Conservation (phyloP, 1,140 invertebrate species). For the Bombus vancouverensis region DNA sequence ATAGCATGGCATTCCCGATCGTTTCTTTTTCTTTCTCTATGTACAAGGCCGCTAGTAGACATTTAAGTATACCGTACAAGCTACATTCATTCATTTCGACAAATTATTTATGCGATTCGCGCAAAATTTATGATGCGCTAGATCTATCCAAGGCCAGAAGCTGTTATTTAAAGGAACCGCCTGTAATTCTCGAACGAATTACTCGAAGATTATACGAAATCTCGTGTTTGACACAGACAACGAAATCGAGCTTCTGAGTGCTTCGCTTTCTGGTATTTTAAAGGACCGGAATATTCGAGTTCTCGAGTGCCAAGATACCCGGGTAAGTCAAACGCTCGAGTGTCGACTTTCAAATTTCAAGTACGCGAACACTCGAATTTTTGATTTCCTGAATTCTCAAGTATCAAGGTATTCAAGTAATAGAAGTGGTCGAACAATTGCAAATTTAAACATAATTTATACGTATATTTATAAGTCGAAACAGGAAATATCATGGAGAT, state of each 20-base stretch:
- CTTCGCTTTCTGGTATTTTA: background rate
- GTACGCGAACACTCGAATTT: background rate
- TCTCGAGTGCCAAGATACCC: too few species aligned
- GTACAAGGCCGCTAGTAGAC: background rate
- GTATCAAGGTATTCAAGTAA: background rate
- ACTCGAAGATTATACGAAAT: background rate
- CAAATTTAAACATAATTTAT: background rate
- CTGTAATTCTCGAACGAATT: background rate
- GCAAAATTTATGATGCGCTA: background rate
- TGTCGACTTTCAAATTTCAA: background rate
- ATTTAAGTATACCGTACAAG: background rate
- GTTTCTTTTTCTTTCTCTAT: background rate
- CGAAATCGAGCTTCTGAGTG: background rate
- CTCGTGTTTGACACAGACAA: background rate
- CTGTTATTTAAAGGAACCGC: conserved; percentile 14
- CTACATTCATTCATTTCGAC: conserved; percentile 2
- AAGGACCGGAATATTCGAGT: background rate
- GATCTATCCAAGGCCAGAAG: background rate
- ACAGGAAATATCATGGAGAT: background rate
- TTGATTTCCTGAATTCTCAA: background rate
- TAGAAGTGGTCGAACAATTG: background rate
- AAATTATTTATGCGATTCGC: conserved; percentile 24
- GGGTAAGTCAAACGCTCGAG: too few species aligned
- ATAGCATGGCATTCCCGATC: background rate
- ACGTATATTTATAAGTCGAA: background rate